Base-by-base conservation (phyloP, 2,113 vertebrate species). In the Peromyscus leucopus region DNA sequence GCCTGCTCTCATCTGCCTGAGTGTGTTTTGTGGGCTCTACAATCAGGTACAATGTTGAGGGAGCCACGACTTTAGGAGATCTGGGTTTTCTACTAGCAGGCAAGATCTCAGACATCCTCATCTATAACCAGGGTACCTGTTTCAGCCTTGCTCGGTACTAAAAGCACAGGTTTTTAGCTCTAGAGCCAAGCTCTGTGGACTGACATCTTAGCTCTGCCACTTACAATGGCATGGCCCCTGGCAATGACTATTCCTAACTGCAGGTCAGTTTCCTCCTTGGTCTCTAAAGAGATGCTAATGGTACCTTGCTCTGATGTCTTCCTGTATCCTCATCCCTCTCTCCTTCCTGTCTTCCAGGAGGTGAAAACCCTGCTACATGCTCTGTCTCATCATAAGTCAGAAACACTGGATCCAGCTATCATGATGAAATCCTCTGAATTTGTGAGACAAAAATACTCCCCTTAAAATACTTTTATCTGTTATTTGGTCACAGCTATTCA, bases 231-330 rank as follows among this genome's bases (percentile, higher is more conserved):
- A 89, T 91, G 71, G 79, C 17, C 61, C 48, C 42, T 42, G 33
- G 42, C 39, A 74, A 57, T 94, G 72, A 48, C 46, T 65, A 59
- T 65, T n/a, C 17, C 59, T 89, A 31, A 84, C 76, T 89, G 21
- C 51, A 17, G 19, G 85, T 88, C 76, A 65, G 26, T 61, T 96
- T 87, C 51, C 24, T 92, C 10, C 80, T 94, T 78, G 22, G 24
- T 84, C 80, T 95, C 63, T 84, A 71, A 92, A 24, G 51, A 74
- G 42, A 72, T 78, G 78, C n/a, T 89, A 61, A 93, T 88, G 61
- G 78, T 28, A 22, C 4, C 2, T 46, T 17, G 9, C 3, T 63
- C 80, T 15, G 21, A 5, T 8, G 19, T 1, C n/a, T 83, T n/a
- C 55, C 55, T 59, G 19, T 39, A n/a, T 22, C 79, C 33, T 24